phyloP scores from a whole-genome alignment of 2,888 invertebrate species.

The Hirtodrosophila duncani region DNA sequence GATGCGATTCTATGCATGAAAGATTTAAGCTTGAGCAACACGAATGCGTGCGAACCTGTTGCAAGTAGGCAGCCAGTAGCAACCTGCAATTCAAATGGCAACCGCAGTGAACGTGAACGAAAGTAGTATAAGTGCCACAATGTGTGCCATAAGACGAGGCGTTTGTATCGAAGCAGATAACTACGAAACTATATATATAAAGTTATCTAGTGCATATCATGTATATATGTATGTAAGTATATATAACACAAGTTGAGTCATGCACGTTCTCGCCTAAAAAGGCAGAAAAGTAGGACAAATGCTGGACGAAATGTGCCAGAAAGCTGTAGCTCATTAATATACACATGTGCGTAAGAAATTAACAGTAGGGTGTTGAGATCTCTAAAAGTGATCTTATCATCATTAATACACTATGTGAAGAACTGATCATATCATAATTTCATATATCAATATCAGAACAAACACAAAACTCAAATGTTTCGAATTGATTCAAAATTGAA shows the following conservation, averaged over 20 bases:
- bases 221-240: conserved; percentile 5
- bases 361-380: no score
- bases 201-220: conserved; percentile 1
- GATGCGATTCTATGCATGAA: conserved; percentile 29
- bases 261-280: conserved; percentile 10
- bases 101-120: conserved; percentile 49
- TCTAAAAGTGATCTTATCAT: no score
- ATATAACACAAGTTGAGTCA: conserved; percentile 9
- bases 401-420: no score
- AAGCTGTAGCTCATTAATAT: no score
- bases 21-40: conserved; percentile 40
- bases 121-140: conserved; percentile 34
- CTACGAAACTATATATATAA: conserved; percentile 3
- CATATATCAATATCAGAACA: no score
- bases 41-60: conserved; percentile 52
- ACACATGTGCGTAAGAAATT: no score
- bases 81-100: conserved; percentile 26
- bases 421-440: no score
- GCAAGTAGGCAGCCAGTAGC: no score
- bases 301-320: conserved; percentile 10
- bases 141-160: no score
- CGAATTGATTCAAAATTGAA: no score
- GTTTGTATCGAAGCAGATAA: conserved; percentile 6
- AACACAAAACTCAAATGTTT: no score
- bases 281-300: conserved; percentile 7